phyloP scores from a whole-genome alignment of 2,113 vertebrate species.

The Progne subis region DNA sequence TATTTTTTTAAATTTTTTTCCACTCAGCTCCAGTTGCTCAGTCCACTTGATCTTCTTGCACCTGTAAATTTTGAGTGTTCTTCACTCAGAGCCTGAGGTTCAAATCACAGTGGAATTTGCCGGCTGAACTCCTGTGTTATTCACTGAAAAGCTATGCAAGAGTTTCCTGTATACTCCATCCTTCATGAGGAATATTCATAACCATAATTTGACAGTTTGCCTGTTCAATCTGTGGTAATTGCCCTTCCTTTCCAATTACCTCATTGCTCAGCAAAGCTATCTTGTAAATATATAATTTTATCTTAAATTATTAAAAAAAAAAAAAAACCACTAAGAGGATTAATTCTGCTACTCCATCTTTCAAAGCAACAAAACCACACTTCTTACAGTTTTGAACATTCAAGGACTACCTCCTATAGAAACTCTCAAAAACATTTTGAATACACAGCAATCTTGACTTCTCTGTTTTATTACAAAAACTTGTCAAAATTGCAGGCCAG shows the following conservation, averaged over 20 bases:
- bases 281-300: neutral
- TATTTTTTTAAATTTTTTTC: neutral
- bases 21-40: neutral
- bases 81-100: neutral
- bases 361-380: neutral
- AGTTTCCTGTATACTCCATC: rapidly evolving
- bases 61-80: neutral
- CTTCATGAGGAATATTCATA: neutral
- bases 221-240: neutral
- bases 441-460: neutral
- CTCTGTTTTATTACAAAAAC: neutral
- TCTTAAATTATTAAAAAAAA: neutral
- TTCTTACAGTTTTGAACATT: neutral
- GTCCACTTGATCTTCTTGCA: neutral
- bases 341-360: neutral
- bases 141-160: neutral
- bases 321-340: neutral
- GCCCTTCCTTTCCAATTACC: neutral
- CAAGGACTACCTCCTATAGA: neutral
- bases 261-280: neutral
- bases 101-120: neutral
- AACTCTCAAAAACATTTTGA: neutral
- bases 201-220: neutral
- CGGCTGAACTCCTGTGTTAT: rapidly evolving
- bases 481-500: neutral